Evolutionary conservation across 2,888 invertebrate genomes (phyloP).

Genomic region (Parnassius apollo): DNA sequence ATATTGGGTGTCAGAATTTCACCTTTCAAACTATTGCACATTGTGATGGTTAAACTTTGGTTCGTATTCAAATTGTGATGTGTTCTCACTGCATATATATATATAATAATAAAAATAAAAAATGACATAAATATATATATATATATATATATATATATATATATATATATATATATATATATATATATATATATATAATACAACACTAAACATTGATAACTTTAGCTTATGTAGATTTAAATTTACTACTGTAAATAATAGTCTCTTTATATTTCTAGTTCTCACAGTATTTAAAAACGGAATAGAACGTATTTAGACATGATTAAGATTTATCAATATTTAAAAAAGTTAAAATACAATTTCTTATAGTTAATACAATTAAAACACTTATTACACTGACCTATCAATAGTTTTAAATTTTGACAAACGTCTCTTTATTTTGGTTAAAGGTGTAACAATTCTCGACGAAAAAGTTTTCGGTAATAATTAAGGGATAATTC

Average conservation of each 20-base stretch:
- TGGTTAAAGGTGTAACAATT: conserved; percentile 56
- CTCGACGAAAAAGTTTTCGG: conserved; percentile 42
- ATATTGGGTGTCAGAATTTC: conserved; percentile 36
- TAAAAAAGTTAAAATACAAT: conserved; percentile 59
- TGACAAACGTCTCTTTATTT: conserved; percentile 2
- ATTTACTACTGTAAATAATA: conserved; percentile 57
- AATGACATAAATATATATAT: conserved; percentile 58
- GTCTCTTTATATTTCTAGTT: conserved; percentile 59
- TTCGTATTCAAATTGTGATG: conserved; percentile 33
- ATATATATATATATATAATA: conserved; percentile 26
- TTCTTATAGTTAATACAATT: conserved; percentile 43
- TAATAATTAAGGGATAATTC: not conserved
- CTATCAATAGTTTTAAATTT: conserved; percentile 13
- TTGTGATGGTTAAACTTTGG: conserved; percentile 44
- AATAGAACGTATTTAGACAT: not conserved
- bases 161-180: conserved; percentile 27
- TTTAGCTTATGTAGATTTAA: conserved; percentile 48
- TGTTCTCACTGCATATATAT: conserved; percentile 23
- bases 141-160: conserved; percentile 29
- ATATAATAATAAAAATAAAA: conserved; percentile 31
- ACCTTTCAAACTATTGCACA: conserved; percentile 21
- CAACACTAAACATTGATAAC: conserved; percentile 54
- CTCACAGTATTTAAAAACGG: not conserved
- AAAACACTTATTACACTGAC: conserved; percentile 45
- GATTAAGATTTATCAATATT: conserved; percentile 24